Conservation (phyloP, 64 coral and sea anemone genomes). For the Pocillopora verrucosa region DNA sequence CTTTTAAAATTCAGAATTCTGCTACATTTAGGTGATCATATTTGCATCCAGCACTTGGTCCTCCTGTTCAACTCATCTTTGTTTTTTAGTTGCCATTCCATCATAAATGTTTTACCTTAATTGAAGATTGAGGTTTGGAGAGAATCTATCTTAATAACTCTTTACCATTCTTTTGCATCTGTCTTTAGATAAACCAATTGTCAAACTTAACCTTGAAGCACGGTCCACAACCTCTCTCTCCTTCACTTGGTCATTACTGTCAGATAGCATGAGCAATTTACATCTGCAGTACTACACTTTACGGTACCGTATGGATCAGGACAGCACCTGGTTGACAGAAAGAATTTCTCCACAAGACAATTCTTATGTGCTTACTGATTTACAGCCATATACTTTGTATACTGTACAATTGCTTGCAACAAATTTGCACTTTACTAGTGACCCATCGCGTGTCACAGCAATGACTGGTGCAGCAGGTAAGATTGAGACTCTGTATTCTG, state of each 20-base stretch:
- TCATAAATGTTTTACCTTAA: too few relatives aligned
- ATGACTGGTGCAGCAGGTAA: conserved; percentile 49
- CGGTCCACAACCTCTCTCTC: neutral
- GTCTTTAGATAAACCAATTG: conserved; percentile 9
- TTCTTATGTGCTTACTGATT: neutral
- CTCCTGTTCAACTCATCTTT: too few relatives aligned
- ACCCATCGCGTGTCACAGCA: neutral
- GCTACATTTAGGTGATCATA: too few relatives aligned
- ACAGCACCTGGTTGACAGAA: neutral
- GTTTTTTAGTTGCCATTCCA: too few relatives aligned
- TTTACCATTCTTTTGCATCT: neutral
- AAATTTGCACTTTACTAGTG: conserved; percentile 56
- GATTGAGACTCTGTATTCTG: neutral
- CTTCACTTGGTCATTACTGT: neutral
- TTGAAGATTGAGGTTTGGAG: too few relatives aligned
- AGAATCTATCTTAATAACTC: too few relatives aligned
- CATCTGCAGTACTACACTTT: conserved; percentile 11
- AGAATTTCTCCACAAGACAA: neutral
- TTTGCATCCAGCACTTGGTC: too few relatives aligned
- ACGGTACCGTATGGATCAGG: conserved; percentile 1
- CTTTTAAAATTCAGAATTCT: too few relatives aligned
- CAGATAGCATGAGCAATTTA: neutral
- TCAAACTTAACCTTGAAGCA: neutral
- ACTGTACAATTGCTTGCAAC: conserved; percentile 14
- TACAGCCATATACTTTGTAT: conserved; percentile 44